Percentiles rank a stretch among this genome's conserved stretches.
phyloP scores from a whole-genome alignment of 2,113 vertebrate species.

The Eublepharis macularius region DNA sequence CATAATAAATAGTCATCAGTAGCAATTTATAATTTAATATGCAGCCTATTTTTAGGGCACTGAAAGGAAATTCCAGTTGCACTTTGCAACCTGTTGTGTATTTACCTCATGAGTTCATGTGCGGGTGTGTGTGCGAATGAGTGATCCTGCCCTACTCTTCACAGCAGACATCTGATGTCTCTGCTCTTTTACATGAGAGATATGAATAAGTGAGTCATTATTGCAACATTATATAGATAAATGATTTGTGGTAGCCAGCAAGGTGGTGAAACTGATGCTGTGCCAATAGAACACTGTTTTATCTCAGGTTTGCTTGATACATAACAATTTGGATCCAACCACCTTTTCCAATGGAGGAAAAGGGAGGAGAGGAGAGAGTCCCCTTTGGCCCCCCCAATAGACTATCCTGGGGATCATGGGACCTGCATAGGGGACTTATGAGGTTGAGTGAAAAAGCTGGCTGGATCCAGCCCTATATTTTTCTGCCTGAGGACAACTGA shows the following conservation, averaged over 20 bases:
- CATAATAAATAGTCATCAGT: conserved; percentile 55
- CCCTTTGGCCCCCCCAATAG: too few species aligned
- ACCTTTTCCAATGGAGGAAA: too few species aligned
- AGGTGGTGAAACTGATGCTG: background rate
- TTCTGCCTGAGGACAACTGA: background rate
- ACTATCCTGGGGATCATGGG: too few species aligned
- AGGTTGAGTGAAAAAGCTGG: too few species aligned
- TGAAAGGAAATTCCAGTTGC: conserved; percentile 55
- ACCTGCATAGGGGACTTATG: too few species aligned
- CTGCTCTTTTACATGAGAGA: background rate
- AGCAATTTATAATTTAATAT: conserved; percentile 58
- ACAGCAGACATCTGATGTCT: rapidly evolving
- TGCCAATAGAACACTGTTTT: background rate
- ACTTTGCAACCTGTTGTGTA: background rate
- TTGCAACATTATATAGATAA: background rate
- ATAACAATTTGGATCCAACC: background rate
- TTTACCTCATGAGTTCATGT: background rate
- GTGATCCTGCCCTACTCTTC: rapidly evolving
- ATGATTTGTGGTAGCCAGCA: background rate
- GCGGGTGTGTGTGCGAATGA: background rate
- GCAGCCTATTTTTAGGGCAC: conserved; percentile 43
- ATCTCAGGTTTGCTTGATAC: background rate
- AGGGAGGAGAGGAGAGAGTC: too few species aligned
- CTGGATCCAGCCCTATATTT: background rate
- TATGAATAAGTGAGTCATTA: background rate